Percentiles rank a stretch among this genome's conserved stretches.
These are phyloP conservation scores for Clarias macrocephalus DNA, from an alignment of 2,113 vertebrate genomes.

Conservation along the genomic window DNA sequence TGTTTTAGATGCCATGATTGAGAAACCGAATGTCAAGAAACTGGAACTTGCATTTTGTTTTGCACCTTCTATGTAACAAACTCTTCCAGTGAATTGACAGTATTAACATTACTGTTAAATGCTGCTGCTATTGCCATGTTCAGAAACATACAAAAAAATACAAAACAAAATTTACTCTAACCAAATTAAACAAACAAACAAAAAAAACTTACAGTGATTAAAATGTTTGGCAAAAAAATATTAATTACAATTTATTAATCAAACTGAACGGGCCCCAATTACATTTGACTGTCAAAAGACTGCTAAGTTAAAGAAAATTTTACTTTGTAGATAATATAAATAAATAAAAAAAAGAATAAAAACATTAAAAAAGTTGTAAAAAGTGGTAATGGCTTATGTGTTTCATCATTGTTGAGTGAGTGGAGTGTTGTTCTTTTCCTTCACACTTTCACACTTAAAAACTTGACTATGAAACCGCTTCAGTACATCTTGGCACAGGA, in stretches of 20 bases:
- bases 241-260: constrained; percentile 96
- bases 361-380: constrained; percentile 99
- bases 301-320: constrained; percentile 99
- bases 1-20: constrained; percentile 57
- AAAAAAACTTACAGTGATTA: constrained; percentile 72
- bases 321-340: constrained; percentile 99
- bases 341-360: constrained; percentile 96
- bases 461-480: neutral
- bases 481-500: neutral
- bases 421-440: neutral
- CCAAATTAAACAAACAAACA: constrained; percentile 81
- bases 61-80: constrained; percentile 90
- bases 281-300: constrained; percentile 90
- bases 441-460: neutral
- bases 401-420: neutral
- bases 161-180: constrained; percentile 64
- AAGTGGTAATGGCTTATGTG: constrained; percentile 75
- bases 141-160: constrained; percentile 79
- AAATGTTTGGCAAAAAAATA: constrained; percentile 87
- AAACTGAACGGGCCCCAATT: constrained; percentile 82
- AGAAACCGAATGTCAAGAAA: constrained; percentile 73
- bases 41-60: constrained; percentile 93
- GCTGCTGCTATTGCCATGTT: constrained; percentile 91
- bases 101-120: constrained; percentile 96
- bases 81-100: constrained; percentile 90